Conservation (phyloP, 2,113 vertebrate species). For the Leptosomus discolor region DNA sequence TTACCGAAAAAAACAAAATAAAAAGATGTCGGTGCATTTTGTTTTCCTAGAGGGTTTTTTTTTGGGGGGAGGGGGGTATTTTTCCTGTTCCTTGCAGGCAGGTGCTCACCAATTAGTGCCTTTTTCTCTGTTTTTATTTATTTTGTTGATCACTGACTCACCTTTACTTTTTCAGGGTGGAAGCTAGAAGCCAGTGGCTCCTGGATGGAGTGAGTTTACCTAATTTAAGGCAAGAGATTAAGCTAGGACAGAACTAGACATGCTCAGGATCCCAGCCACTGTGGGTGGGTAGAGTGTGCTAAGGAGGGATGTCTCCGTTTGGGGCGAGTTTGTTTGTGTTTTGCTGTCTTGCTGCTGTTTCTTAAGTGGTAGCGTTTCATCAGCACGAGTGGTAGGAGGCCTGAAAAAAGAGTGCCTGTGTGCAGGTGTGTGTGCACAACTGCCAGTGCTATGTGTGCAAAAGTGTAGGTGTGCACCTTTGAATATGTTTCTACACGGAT, state of each 20-base stretch:
- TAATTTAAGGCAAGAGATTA: not conserved
- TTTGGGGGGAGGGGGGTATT: slow-evolving; percentile 25
- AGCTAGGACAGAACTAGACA: not conserved
- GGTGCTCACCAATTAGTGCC: slow-evolving; percentile 63
- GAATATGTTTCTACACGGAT: not conserved
- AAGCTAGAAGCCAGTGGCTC: not conserved
- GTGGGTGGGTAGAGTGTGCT: not conserved
- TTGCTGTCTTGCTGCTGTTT: not conserved
- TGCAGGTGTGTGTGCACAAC: not conserved
- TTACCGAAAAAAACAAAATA: slow-evolving; percentile 97
- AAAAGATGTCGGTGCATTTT: slow-evolving; percentile 98
- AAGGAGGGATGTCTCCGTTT: not conserved
- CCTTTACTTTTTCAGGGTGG: slow-evolving; percentile 12
- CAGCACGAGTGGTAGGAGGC: not conserved
- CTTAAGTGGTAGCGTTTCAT: not conserved
- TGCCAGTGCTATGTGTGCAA: not conserved
- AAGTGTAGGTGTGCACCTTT: not conserved
- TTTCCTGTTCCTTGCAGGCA: slow-evolving; percentile 63
- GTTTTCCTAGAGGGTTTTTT: slow-evolving; percentile 89
- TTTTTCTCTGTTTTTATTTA: slow-evolving; percentile 41
- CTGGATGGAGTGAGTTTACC: not conserved
- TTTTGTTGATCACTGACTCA: slow-evolving; percentile 38
- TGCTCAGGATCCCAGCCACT: not conserved
- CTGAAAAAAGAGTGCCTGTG: not conserved
- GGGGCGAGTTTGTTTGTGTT: not conserved